Conservation (phyloP, 2,888 invertebrate genomes). For the Timandra comae region DNA sequence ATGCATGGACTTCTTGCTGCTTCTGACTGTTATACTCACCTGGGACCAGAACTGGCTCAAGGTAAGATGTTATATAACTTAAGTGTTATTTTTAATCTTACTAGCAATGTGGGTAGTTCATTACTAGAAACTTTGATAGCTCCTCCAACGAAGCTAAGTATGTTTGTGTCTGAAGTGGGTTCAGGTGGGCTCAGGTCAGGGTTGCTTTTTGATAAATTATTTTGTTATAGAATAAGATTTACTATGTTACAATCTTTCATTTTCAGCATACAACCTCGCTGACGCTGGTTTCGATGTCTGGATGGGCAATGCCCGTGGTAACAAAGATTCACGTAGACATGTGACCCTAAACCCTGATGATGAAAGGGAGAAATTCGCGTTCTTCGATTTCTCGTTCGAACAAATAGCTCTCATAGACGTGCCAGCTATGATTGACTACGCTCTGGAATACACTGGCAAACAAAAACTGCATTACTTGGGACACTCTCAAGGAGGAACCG, state of each 20-base stretch:
- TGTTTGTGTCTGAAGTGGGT: too few relatives aligned
- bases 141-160: too few relatives aligned
- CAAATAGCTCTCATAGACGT: slow-evolving; percentile 62
- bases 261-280: too few relatives aligned
- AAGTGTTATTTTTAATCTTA: too few relatives aligned
- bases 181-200: too few relatives aligned
- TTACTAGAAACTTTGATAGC: too few relatives aligned
- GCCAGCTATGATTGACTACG: slow-evolving; percentile 63
- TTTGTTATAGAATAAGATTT: too few relatives aligned
- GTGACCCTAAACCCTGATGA: slow-evolving; percentile 52
- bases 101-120: too few relatives aligned
- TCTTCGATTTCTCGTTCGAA: slow-evolving; percentile 65
- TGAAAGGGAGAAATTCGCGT: slow-evolving; percentile 47
- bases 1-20: slow-evolving; percentile 46
- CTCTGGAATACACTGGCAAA: slow-evolving; percentile 42
- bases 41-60: slow-evolving; percentile 34
- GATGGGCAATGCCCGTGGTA: slow-evolving; percentile 65
- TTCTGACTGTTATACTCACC: slow-evolving; percentile 28
- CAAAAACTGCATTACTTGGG: slow-evolving; percentile 58
- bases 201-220: too few relatives aligned
- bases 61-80: too few relatives aligned
- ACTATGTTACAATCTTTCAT: too few relatives aligned
- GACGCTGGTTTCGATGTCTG: slow-evolving; percentile 67
- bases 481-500: slow-evolving; percentile 51
- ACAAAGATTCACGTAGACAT: slow-evolving; percentile 54